phyloP scores from a whole-genome alignment of 2,113 vertebrate species.

The Xiphophorus maculatus region DNA sequence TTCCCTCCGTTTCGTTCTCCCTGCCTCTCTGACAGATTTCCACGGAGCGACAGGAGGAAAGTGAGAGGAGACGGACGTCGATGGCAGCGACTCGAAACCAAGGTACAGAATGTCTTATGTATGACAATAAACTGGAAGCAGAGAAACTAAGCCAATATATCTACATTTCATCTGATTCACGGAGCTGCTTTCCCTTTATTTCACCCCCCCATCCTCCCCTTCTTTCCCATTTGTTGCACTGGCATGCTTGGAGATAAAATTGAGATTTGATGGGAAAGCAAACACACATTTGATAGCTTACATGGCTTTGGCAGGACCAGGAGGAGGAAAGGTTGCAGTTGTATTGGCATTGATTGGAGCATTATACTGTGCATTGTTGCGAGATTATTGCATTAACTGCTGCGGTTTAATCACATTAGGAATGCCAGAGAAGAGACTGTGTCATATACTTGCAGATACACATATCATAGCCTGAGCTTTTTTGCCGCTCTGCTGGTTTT shows the following conservation, averaged over 20 bases:
- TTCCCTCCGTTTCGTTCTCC: conserved; percentile 31
- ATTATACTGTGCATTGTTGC: conserved; percentile 71
- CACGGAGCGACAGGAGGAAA: conserved; percentile 21
- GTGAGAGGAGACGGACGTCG: conserved; percentile 2
- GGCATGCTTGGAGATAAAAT: conserved; percentile 5
- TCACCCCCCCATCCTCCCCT: background rate
- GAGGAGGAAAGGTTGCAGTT: conserved; percentile 51
- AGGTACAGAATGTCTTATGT: background rate
- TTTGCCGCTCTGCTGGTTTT: conserved; percentile 40
- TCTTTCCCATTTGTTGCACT: conserved; percentile 11
- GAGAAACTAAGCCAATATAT: conserved; percentile 17
- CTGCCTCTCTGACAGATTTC: conserved; percentile 35
- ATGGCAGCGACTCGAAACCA: conserved; percentile 4
- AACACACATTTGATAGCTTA: conserved; percentile 61
- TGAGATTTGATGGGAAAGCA: conserved; percentile 33
- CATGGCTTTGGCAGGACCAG: conserved; percentile 52
- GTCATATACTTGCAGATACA: conserved; percentile 67
- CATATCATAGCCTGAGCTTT: conserved; percentile 56
- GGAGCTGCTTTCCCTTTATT: background rate
- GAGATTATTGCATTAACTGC: conserved; percentile 78
- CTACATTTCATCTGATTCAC: conserved; percentile 16
- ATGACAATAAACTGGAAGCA: conserved; percentile 18
- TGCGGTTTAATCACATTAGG: conserved; percentile 74
- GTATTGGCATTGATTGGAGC: conserved; percentile 78
- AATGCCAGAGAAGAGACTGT: conserved; percentile 58